Base-by-base conservation (phyloP, 2,113 vertebrate species). In the Falcunculus frontatus region DNA sequence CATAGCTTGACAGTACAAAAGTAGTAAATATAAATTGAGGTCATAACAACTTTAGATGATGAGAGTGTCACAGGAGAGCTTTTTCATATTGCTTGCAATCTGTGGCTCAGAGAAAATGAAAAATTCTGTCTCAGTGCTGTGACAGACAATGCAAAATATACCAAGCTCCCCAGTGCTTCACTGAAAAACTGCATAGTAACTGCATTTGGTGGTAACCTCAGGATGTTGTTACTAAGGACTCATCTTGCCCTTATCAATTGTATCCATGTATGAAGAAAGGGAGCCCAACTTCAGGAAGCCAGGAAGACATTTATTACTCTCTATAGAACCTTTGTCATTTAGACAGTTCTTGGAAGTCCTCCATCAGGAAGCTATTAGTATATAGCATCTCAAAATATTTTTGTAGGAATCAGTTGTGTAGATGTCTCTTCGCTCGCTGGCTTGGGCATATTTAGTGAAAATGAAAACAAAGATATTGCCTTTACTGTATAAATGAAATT, bases 51-150 rank as follows among this genome's bases (percentile, higher is more conserved):
- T 50, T 83, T 21, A 32, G 39, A 84, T 84, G 22, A 46, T 64
- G 25, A 74, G n/a, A 8, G 5, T 85, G 22, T 63, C 26, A 19
- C 26, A 30, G 17, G 37, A 63, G 70, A 69, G 7, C 10, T 57
- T 79, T 72, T 89, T 84, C n/a, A 4, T 73, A 25, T 39, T 85
- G 10, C 37, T 69, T 73, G 8, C 16, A 47, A 18, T 87, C 23
- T 41, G 0, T 64, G 32, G 13, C 47, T 91, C 35, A 69, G 39
- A 86, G 42, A 87, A 84, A 84, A 50, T 1, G 1, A 56, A 68
- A 55, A 53, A 32, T 44, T 62, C 39, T 78, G 10, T 62, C 20
- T 73, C 23, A 9, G 0, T 73, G n/a, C 23, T 3, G 0, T 68
- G 46, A 12, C 22, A 44, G 20, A 18, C 13, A 68, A 1, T 67